Evolutionary conservation across 2,888 invertebrate genomes (phyloP).

Genomic region (Nomada flava): DNA sequence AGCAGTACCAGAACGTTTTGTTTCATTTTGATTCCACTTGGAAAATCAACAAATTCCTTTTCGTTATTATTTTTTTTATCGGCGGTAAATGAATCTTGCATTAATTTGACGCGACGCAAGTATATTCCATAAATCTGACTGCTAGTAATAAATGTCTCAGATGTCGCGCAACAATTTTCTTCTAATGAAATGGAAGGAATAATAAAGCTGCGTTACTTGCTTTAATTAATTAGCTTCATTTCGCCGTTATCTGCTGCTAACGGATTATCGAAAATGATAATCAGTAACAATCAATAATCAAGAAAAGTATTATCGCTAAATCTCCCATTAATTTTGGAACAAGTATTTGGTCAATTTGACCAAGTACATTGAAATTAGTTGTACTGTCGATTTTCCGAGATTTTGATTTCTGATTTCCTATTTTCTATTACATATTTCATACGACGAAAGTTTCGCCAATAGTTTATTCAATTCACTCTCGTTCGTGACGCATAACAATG

Average conservation of each 20-base stretch:
- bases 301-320: background rate
- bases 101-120: too few relatives aligned
- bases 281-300: conserved; percentile 3
- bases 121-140: too few relatives aligned
- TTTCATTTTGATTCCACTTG: background rate
- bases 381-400: background rate
- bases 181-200: too few relatives aligned
- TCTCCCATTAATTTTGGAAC: background rate
- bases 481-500: conserved; percentile 1
- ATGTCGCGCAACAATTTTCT: too few relatives aligned
- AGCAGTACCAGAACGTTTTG: background rate
- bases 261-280: conserved; percentile 23
- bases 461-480: conserved; percentile 4
- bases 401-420: background rate
- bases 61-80: background rate
- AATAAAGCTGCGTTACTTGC: background rate
- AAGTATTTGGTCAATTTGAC: too few relatives aligned
- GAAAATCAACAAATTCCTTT: background rate
- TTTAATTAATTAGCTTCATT: background rate
- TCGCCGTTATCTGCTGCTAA: background rate
- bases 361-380: too few relatives aligned
- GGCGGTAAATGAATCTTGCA: too few relatives aligned
- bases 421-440: background rate
- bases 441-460: background rate
- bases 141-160: too few relatives aligned